A percentile compares a stretch with the other conserved stretches of the same genome.
phyloP scores from a whole-genome alignment of 2,797 vertebrate genomes.

The Hafferia zeledoni region DNA sequence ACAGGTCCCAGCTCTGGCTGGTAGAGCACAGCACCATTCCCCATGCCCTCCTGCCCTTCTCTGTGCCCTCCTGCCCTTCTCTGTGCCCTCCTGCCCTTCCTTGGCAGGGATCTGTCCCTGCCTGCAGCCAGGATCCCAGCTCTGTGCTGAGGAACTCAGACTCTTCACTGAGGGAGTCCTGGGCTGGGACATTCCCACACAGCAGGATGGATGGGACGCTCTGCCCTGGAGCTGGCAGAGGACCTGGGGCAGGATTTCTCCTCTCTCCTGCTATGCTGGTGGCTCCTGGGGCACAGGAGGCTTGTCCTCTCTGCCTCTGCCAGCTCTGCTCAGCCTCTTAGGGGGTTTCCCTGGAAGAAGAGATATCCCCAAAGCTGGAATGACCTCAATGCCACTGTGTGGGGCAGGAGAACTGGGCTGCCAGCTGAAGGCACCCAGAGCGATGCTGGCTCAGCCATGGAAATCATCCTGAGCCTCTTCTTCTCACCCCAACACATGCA shows the following conservation, averaged over 20 bases:
- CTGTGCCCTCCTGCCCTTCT: not conserved
- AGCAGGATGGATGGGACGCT: not conserved
- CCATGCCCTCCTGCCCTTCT: not conserved
- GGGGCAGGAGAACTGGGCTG: not conserved
- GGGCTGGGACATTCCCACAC: fast-evolving
- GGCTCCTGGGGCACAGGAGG: not conserved
- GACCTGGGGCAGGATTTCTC: not conserved
- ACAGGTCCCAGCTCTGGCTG: not conserved
- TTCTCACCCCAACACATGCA: not conserved
- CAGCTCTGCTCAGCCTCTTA: not conserved
- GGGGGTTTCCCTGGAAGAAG: not conserved
- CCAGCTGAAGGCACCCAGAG: not conserved
- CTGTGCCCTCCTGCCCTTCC: not conserved
- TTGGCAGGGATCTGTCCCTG: not conserved
- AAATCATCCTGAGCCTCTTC: not conserved
- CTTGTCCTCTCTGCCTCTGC: not conserved
- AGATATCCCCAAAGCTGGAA: not conserved
- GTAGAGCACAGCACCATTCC: not conserved
- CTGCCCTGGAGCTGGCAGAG: not conserved
- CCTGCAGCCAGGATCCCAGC: not conserved
- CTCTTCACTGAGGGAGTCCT: fast-evolving
- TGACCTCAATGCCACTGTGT: not conserved
- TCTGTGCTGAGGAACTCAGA: fast-evolving
- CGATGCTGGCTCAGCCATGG: not conserved
- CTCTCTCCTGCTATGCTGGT: not conserved